These are phyloP conservation scores for Rhipidura dahli DNA, from an alignment of 2,113 vertebrate genomes.

Conservation along the genomic window DNA sequence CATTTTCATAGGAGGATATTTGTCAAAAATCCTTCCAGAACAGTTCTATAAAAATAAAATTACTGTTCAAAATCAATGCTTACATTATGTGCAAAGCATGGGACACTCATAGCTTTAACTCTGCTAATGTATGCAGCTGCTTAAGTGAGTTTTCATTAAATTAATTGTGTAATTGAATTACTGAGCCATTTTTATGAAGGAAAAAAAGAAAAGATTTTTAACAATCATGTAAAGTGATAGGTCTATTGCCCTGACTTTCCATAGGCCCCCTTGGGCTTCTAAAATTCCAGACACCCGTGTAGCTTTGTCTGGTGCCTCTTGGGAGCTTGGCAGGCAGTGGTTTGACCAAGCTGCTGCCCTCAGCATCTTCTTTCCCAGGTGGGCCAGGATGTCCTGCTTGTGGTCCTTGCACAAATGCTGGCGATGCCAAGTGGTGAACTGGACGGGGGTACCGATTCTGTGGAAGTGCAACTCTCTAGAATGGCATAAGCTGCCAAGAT, in stretches of 20 bases:
- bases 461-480: neutral
- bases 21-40: neutral
- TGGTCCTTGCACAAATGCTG: neutral
- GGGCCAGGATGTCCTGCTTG: neutral
- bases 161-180: neutral
- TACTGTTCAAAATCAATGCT: neutral
- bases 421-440: neutral
- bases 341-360: neutral
- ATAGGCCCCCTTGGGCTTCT: neutral
- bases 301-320: neutral
- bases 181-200: neutral
- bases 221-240: neutral
- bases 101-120: neutral
- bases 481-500: neutral
- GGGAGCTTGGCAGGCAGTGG: neutral
- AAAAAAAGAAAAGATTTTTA: neutral
- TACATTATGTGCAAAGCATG: neutral
- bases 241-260: neutral
- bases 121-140: neutral
- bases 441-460: neutral
- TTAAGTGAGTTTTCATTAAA: neutral
- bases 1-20: neutral
- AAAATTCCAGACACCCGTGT: neutral
- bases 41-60: neutral
- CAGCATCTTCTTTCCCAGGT: neutral